Evolutionary conservation across 2,888 invertebrate species (phyloP).

Genomic region (Sarcophaga rosellei): DNA sequence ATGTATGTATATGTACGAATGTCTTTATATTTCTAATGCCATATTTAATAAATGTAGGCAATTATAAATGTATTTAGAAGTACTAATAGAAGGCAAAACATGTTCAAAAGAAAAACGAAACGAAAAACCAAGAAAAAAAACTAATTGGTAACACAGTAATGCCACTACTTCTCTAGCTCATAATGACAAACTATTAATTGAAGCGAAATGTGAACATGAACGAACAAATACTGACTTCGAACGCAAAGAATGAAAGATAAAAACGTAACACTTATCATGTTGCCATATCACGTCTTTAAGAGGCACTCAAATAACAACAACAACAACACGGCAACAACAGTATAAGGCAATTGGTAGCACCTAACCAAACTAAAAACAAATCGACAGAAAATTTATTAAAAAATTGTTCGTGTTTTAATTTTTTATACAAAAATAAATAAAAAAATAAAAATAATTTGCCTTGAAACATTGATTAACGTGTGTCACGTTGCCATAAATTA

Average conservation of each 20-base stretch:
- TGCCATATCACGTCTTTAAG: slow-evolving; percentile 55
- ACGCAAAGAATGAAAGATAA: slow-evolving; percentile 4
- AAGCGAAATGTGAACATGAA: slow-evolving; percentile 8
- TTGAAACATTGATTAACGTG: slow-evolving; percentile 73
- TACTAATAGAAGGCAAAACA: slow-evolving; percentile 32
- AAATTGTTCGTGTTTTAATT: not conserved
- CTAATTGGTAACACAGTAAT: slow-evolving; percentile 44
- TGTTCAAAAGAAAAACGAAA: not conserved
- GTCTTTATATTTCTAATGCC: not conserved
- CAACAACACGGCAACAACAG: not conserved
- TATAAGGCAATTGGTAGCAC: not conserved
- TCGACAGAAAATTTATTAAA: not conserved
- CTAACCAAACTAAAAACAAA: not conserved
- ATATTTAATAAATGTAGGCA: slow-evolving; percentile 10
- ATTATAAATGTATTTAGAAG: slow-evolving; percentile 50
- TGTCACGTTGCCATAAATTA: slow-evolving; percentile 76
- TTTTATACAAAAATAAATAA: not conserved
- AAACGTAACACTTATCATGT: slow-evolving; percentile 45
- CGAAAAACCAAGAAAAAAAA: slow-evolving; percentile 7
- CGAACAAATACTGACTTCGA: slow-evolving; percentile 4
- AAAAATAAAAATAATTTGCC: slow-evolving; percentile 42
- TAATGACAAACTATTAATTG: slow-evolving; percentile 57
- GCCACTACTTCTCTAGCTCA: slow-evolving; percentile 4
- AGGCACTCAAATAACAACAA: slow-evolving; percentile 12
- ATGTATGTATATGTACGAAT: not conserved